Evolutionary conservation across 2,888 invertebrate species (phyloP), one percentile per base, ranked within the genome.

Genomic region (Ichneumoninae sp.): DNA sequence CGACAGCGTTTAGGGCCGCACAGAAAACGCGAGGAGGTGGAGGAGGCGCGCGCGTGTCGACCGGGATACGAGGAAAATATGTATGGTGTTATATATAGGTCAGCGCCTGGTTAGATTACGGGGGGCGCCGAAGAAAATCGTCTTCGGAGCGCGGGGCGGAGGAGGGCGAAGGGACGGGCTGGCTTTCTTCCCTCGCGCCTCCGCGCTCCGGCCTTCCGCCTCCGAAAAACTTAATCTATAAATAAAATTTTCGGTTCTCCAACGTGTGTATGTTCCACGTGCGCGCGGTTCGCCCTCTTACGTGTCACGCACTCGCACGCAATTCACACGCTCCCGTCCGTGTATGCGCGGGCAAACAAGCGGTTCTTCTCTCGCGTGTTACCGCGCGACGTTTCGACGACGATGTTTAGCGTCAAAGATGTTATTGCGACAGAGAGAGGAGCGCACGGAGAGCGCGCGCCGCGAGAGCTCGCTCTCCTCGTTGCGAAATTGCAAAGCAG

Each of bases 141-240:
- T 60, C 57, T 62, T 62, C 16, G 62, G 62, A 62, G 8, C 60
- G 71, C 69, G 26, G 26, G 44, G 50, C 30, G 54, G 50, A 26
- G 78, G 10, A 7, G 62, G 16, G n/a, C 54, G 33, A 47, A 54
- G 81, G 80, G 86, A 82, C 84, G 71, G 72, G 80, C 69, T 85
- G 82, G 89, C 90, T 90, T 90, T 90, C 90, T 90, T 90, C 90
- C 84, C 86, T 74, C 65, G 75, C 60, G 76, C 80, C 65, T 75
- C 66, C 52, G 70, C 40, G 69, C 62, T 81, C 70, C 65, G 90
- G 88, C 89, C 90, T 90, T 89, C 89, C 88, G 87, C 87, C 89
- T 87, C 88, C 87, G 86, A 84, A 88, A 50, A 88, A 50, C 72
- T 50, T 66, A 66, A 82, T 62, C 85, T 86, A 86, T 87, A 87